These are phyloP conservation scores for Ormyrus nitidulus DNA, from an alignment of 2,888 invertebrate species.

Conservation along the genomic window DNA sequence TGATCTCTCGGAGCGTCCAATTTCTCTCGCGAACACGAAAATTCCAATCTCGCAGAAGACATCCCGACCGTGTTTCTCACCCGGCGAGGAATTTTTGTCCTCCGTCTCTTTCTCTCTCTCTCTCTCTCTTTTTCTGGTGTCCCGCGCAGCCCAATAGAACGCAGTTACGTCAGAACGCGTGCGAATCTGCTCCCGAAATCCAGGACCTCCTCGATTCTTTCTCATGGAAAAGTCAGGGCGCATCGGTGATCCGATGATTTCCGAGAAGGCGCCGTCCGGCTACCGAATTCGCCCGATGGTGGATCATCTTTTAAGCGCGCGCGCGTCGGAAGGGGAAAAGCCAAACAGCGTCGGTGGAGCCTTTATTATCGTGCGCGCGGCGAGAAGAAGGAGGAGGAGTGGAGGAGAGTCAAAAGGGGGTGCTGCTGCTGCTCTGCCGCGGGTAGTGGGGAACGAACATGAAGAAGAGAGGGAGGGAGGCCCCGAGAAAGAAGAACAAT, in stretches of 20 bases:
- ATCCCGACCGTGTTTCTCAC: slow-evolving; percentile 47
- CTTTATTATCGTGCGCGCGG: slow-evolving; percentile 41
- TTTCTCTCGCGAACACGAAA: slow-evolving; percentile 49
- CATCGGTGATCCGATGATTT: slow-evolving; percentile 4
- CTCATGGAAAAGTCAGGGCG: slow-evolving; percentile 18
- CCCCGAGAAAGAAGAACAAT: slow-evolving; percentile 63
- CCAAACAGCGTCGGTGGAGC: slow-evolving; percentile 2
- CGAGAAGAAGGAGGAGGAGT: slow-evolving; percentile 61
- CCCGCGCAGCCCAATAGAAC: not conserved
- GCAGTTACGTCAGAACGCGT: slow-evolving; percentile 43
- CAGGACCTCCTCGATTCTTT: not conserved
- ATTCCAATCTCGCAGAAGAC: slow-evolving; percentile 46
- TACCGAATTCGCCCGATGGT: slow-evolving; percentile 36
- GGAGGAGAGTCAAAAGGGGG: slow-evolving; percentile 45
- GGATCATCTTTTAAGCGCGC: slow-evolving; percentile 13
- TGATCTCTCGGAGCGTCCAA: slow-evolving; percentile 14
- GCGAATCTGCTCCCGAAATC: slow-evolving; percentile 50
- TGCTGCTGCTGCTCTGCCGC: not conserved
- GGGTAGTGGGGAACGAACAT: slow-evolving; percentile 31
- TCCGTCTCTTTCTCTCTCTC: not conserved
- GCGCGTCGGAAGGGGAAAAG: slow-evolving; percentile 29
- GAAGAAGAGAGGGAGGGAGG: slow-evolving; percentile 55
- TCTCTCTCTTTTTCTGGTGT: not conserved
- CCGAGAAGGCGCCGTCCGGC: slow-evolving; percentile 33
- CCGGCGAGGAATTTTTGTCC: slow-evolving; percentile 41